Evolutionary conservation across 2,113 vertebrate species (phyloP).

Genomic region (Isurus oxyrinchus): DNA sequence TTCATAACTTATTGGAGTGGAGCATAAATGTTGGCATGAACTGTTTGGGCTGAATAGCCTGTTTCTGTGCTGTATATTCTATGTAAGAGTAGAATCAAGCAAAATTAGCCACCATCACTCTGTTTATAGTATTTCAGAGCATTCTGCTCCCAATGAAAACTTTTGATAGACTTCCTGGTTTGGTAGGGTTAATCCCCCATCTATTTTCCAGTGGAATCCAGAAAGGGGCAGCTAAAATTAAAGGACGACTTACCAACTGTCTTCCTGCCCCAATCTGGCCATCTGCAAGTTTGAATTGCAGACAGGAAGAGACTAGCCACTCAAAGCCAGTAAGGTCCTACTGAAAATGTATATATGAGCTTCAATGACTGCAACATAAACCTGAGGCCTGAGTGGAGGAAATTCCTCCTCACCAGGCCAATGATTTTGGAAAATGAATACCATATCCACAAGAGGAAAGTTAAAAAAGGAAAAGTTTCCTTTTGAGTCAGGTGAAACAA

Average conservation of each 20-base stretch:
- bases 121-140: neutral
- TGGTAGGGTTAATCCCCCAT: too few relatives aligned
- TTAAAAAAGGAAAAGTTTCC: neutral
- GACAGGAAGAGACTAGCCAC: too few relatives aligned
- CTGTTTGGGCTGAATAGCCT: too few relatives aligned
- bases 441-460: neutral
- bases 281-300: neutral
- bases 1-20: neutral
- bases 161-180: neutral
- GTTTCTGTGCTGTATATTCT: too few relatives aligned
- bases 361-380: neutral
- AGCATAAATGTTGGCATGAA: neutral
- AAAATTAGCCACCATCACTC: too few relatives aligned
- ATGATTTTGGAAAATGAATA: neutral
- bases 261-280: too few relatives aligned
- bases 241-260: too few relatives aligned
- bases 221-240: too few relatives aligned
- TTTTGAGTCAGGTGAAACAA: neutral
- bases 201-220: too few relatives aligned
- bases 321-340: neutral
- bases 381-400: neutral
- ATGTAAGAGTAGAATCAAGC: too few relatives aligned
- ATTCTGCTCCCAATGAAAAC: neutral
- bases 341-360: neutral
- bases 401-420: neutral